phyloP scores from a whole-genome alignment of 1,140 invertebrate genomes.

The Agrypnia vestita region DNA sequence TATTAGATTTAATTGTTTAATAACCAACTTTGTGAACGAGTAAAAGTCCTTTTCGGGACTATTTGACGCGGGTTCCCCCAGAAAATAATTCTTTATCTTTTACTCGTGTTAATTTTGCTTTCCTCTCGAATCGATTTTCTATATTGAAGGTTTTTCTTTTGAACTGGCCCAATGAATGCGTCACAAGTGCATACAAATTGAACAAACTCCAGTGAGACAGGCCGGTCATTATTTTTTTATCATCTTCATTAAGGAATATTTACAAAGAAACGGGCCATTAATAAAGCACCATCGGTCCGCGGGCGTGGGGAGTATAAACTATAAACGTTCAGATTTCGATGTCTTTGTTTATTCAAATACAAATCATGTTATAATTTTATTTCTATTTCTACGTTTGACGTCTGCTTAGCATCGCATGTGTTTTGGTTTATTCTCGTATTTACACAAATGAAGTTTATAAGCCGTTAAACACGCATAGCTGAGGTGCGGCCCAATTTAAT shows the following conservation, averaged over 20 bases:
- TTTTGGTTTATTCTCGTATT: slow-evolving; percentile 45
- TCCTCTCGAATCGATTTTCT: too few relatives aligned
- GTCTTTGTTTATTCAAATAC: slow-evolving; percentile 51
- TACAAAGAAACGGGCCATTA: slow-evolving; percentile 30
- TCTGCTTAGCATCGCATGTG: slow-evolving; percentile 43
- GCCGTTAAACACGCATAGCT: slow-evolving; percentile 35
- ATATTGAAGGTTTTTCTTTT: too few relatives aligned
- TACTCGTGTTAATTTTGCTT: too few relatives aligned
- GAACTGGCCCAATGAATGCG: too few relatives aligned
- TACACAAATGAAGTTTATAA: slow-evolving; percentile 47
- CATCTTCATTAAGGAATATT: slow-evolving; percentile 52
- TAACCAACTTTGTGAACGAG: too few relatives aligned
- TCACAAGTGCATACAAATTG: not conserved
- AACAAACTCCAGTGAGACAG: not conserved
- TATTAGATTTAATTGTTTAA: too few relatives aligned
- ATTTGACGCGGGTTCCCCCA: too few relatives aligned
- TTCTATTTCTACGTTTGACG: slow-evolving; percentile 46
- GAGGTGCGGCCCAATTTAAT: slow-evolving; percentile 49
- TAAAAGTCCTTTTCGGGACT: too few relatives aligned
- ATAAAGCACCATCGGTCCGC: slow-evolving; percentile 33
- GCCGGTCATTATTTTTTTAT: slow-evolving; percentile 46
- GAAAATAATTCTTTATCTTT: too few relatives aligned
- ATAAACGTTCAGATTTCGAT: slow-evolving; percentile 42
- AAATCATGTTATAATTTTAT: slow-evolving; percentile 55
- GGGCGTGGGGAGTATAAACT: slow-evolving; percentile 25